Conservation (phyloP, 1,140 invertebrate species). For the Physella acuta region DNA sequence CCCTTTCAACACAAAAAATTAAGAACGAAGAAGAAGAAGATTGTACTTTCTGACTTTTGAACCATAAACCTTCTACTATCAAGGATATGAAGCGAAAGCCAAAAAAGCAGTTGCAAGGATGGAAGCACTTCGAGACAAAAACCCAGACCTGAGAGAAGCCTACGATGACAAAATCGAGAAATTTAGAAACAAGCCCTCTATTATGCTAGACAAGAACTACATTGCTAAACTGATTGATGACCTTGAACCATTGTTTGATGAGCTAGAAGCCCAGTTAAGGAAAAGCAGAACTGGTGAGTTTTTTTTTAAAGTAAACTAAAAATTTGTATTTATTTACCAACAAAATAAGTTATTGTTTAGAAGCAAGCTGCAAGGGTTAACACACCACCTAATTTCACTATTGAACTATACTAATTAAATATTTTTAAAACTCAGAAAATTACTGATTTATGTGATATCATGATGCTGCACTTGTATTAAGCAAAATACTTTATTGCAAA, state of each 20-base stretch:
- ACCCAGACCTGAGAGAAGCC: conserved; percentile 47
- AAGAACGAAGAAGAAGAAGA: too few species aligned
- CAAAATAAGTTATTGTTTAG: too few species aligned
- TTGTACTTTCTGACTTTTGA: too few species aligned
- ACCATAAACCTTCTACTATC: too few species aligned
- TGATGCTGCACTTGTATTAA: too few species aligned
- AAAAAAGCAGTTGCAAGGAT: not conserved
- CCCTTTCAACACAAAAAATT: too few species aligned
- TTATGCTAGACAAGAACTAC: conserved; percentile 35
- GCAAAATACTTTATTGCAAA: too few species aligned
- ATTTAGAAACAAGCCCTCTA: conserved; percentile 27
- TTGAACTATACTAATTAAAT: too few species aligned
- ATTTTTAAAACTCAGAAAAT: too few species aligned
- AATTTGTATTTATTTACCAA: not conserved
- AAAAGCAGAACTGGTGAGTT: conserved; percentile 40
- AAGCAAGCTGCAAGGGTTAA: too few species aligned
- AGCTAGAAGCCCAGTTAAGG: conserved; percentile 44
- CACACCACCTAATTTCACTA: too few species aligned
- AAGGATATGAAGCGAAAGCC: not conserved
- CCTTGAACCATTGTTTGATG: conserved; percentile 47
- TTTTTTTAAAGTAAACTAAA: not conserved
- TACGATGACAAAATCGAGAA: conserved; percentile 42
- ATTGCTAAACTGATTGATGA: conserved; percentile 42
- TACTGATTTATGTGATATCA: too few species aligned
- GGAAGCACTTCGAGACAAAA: conserved; percentile 37